phyloP scores from a whole-genome alignment of 2,797 vertebrate genomes.

The Zalophus californianus region DNA sequence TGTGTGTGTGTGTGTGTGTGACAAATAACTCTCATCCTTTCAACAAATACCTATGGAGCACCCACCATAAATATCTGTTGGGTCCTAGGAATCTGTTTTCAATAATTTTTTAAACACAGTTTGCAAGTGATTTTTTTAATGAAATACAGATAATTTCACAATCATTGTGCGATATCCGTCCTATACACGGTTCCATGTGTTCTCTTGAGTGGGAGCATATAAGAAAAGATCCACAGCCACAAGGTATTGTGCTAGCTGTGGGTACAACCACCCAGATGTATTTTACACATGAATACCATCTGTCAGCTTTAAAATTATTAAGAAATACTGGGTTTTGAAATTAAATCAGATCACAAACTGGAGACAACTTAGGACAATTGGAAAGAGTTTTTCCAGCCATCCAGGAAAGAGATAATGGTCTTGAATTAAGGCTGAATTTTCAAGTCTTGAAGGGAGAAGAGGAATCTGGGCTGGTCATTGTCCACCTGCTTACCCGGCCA shows the following conservation, averaged over 20 bases:
- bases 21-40: not conserved
- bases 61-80: not conserved
- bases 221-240: not conserved
- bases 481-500: not conserved
- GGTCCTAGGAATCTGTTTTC: not conserved
- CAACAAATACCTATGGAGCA: not conserved
- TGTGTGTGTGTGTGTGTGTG: not conserved
- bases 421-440: constrained; percentile 9
- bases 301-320: not conserved
- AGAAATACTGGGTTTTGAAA: constrained; percentile 20
- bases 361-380: not conserved
- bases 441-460: not conserved
- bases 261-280: not conserved
- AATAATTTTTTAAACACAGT: not conserved
- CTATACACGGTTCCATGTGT: not conserved
- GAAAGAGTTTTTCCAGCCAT: not conserved
- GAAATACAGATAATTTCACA: constrained; percentile 17
- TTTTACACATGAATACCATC: not conserved
- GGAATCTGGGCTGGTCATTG: not conserved
- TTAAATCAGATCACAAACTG: not conserved
- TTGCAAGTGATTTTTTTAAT: not conserved
- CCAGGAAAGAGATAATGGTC: not conserved
- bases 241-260: rapidly evolving
- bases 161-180: not conserved
- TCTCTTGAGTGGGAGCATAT: not conserved